phyloP scores from a whole-genome alignment of 2,113 vertebrate genomes.

The Gadus macrocephalus region DNA sequence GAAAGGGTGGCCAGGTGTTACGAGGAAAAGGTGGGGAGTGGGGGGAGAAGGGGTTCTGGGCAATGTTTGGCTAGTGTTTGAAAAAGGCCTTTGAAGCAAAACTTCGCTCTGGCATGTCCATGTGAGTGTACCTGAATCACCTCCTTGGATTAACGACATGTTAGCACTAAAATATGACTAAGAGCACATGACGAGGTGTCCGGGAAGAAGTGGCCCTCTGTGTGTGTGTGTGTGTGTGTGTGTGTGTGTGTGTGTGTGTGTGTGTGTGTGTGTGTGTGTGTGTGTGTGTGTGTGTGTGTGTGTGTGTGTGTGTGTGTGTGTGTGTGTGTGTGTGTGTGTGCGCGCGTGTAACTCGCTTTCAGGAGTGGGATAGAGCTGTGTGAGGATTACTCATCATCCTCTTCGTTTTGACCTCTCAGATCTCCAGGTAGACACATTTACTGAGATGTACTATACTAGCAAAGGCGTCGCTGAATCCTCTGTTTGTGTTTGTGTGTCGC shows the following conservation, averaged over 20 bases:
- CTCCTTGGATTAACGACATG: too few species aligned
- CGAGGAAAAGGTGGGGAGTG: background rate
- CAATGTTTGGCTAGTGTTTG: background rate
- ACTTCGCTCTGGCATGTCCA: too few species aligned
- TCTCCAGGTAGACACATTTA: constrained; percentile 34
- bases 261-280: background rate
- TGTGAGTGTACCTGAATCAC: too few species aligned
- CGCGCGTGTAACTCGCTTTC: constrained; percentile 8
- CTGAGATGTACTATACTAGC: constrained; percentile 39
- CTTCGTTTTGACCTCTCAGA: constrained; percentile 43
- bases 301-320: too few species aligned
- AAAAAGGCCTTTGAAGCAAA: too few species aligned
- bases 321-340: background rate
- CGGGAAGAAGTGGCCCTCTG: background rate
- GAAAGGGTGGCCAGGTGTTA: too few species aligned
- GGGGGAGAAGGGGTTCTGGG: background rate
- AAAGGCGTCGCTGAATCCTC: constrained; percentile 21
- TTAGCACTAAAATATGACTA: too few species aligned
- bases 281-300: background rate
- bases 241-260: too few species aligned
- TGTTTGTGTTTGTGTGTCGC: constrained; percentile 30
- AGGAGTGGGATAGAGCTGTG: constrained; percentile 19
- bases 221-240: too few species aligned
- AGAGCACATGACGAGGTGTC: too few species aligned
- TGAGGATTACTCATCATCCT: constrained; percentile 25